Conservation (phyloP, 2,888 invertebrate genomes). For the Ochropacha duplaris region DNA sequence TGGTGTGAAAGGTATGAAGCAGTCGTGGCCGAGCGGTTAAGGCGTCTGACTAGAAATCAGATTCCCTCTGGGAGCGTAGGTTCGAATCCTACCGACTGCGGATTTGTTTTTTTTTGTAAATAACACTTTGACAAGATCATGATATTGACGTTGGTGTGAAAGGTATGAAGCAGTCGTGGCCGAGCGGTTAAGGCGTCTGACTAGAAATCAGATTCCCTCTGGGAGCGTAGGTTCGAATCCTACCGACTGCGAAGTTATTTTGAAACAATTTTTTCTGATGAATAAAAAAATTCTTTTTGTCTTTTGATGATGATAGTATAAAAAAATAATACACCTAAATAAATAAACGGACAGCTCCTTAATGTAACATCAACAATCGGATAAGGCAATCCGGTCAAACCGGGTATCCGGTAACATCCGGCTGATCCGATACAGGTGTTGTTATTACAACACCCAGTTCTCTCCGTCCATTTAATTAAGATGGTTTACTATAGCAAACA, state of each 20-base stretch:
- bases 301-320: no score
- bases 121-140: background rate
- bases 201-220: constrained; percentile 93
- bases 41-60: constrained; percentile 95
- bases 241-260: constrained; percentile 87
- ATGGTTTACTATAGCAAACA: background rate
- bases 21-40: constrained; percentile 94
- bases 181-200: constrained; percentile 93
- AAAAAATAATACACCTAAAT: no score
- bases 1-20: constrained; percentile 66
- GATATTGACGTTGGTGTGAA: background rate
- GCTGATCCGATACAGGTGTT: constrained; percentile 21
- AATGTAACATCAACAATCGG: constrained; percentile 17
- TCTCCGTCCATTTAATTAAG: constrained; percentile 3
- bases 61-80: constrained; percentile 95
- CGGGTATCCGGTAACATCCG: constrained; percentile 26
- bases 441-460: background rate
- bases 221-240: constrained; percentile 96
- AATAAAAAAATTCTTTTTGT: no score
- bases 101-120: constrained; percentile 30
- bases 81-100: constrained; percentile 95
- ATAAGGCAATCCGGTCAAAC: constrained; percentile 37
- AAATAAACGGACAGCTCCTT: background rate
- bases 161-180: constrained; percentile 87
- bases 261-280: no score